These are phyloP conservation scores for Pachyramphus minor DNA, from an alignment of 2,113 vertebrate species.

Conservation along the genomic window DNA sequence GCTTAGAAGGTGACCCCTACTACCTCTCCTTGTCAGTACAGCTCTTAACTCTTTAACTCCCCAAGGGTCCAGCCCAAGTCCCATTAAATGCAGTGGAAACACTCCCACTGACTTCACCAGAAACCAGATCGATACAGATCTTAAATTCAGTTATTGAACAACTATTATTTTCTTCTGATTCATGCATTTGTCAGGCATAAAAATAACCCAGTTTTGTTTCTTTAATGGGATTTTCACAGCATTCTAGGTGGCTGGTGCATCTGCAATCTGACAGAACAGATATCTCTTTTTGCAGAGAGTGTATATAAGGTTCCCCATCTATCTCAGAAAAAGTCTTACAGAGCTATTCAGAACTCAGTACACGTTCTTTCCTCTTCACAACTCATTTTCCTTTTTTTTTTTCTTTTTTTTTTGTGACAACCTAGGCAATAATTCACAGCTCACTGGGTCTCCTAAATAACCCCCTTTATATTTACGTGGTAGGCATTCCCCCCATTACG, in stretches of 20 bases:
- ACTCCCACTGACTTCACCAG: neutral
- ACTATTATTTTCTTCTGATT: neutral
- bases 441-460: constrained; percentile 66
- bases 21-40: neutral
- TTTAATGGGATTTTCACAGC: constrained; percentile 25
- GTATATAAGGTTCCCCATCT: neutral
- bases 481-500: constrained; percentile 63
- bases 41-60: neutral
- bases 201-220: constrained; percentile 46
- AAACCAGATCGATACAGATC: neutral
- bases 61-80: neutral
- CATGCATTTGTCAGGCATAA: neutral
- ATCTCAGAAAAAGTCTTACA: constrained; percentile 19
- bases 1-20: neutral
- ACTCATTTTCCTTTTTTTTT: constrained; percentile 41
- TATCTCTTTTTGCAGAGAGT: constrained; percentile 22
- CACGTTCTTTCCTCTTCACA: constrained; percentile 50
- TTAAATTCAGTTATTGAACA: neutral
- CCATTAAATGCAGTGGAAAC: neutral
- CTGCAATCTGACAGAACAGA: constrained; percentile 33
- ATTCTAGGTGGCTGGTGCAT: neutral
- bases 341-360: constrained; percentile 47
- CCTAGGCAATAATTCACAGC: constrained; percentile 62
- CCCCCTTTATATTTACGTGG: constrained; percentile 59
- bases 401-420: constrained; percentile 42